A percentile compares a stretch with the other conserved stretches of the same genome.
Conservation (phyloP, 2,113 vertebrate species). For the Arizona elegans region DNA sequence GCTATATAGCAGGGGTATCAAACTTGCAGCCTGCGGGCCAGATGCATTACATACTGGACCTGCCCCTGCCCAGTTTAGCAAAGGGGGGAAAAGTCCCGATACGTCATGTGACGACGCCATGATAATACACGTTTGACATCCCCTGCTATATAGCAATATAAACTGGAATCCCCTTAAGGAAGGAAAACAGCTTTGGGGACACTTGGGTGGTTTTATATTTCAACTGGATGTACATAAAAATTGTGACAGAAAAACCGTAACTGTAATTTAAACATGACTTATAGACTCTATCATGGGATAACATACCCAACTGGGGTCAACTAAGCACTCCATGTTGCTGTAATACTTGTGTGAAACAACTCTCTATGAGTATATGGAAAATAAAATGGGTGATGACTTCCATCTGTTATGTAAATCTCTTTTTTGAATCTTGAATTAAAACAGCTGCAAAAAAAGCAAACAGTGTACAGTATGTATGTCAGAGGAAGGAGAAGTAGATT, state of each 20-base stretch:
- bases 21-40: no score
- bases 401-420: not conserved
- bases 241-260: not conserved
- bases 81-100: no score
- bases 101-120: no score
- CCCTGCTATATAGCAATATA: not conserved
- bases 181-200: not conserved
- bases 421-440: not conserved
- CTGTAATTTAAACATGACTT: not conserved
- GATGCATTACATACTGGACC: no score
- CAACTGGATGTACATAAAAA: not conserved
- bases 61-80: no score
- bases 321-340: not conserved
- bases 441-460: not conserved
- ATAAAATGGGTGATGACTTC: not conserved
- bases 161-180: not conserved
- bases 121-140: no score
- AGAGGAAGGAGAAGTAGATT: not conserved
- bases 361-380: not conserved
- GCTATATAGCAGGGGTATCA: not conserved
- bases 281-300: not conserved
- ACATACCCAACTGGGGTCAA: not conserved
- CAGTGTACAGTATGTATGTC: not conserved
- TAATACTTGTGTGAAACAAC: not conserved
- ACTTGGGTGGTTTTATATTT: not conserved